Conservation (phyloP, 1,140 invertebrate species). For the Sipha flava region DNA sequence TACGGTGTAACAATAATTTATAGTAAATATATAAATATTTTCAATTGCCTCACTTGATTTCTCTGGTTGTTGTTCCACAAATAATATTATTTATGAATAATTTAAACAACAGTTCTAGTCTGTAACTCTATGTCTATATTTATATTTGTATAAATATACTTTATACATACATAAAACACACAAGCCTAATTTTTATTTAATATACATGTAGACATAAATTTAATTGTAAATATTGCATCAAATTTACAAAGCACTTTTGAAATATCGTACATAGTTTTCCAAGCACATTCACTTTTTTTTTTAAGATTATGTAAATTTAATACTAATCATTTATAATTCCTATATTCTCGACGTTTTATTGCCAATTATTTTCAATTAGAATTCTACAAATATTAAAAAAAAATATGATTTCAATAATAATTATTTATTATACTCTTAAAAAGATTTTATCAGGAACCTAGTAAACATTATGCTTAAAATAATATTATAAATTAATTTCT, state of each 20-base stretch:
- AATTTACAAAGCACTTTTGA: constrained; percentile 18
- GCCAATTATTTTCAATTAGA: background rate
- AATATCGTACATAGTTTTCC: background rate
- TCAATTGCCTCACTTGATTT: background rate
- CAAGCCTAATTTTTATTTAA: constrained; percentile 4
- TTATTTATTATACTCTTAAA: background rate
- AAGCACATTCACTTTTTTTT: background rate
- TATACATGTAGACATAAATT: constrained; percentile 2
- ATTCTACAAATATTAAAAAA: background rate
- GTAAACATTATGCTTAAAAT: background rate
- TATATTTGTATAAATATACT: background rate
- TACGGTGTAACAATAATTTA: background rate
- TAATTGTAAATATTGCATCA: constrained; percentile 24
- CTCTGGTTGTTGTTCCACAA: background rate
- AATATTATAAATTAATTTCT: background rate
- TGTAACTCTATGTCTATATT: background rate
- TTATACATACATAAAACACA: background rate
- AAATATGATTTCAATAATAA: no score
- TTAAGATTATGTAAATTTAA: background rate
- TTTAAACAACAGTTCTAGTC: constrained; percentile 5
- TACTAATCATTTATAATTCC: background rate
- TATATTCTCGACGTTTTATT: background rate
- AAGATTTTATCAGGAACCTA: constrained; percentile 7
- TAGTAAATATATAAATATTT: background rate
- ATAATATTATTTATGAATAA: background rate